Base-by-base conservation (phyloP, 2,888 invertebrate genomes). In the Habrosyne pyritoides region DNA sequence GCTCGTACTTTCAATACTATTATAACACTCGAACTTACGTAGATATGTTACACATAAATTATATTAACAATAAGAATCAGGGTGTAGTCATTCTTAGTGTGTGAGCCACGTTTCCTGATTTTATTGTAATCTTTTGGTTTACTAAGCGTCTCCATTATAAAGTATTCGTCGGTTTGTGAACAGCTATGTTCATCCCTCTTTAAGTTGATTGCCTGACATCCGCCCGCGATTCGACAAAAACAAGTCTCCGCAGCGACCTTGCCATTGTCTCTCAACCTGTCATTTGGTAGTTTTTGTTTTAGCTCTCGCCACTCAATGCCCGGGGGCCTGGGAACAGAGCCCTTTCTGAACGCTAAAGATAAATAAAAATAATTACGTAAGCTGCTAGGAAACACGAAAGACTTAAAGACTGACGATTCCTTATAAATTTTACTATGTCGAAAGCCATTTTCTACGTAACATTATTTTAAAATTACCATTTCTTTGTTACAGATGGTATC, bases 401-500 rank as follows among this genome's bases (percentile, higher is more conserved):
- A 42, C 18, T 42, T 8, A 3, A 33, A 18, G 1, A 42, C 7
- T 24, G 2, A 42, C n/a, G 12, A 36, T 14, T 36, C n/a, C 8
- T 42, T 14, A 33, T n/a, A n/a, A n/a, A n/a, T 18, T 42, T 42
- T 42, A 42, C 42, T 42, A 6, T 5, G 24, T 7, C 3, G 7
- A 24, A 24, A 24, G 3, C 3, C 7, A 5, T 5, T 24, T 3
- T 3, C 7, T 24, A 24, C 3, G 3, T 5, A 24, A 24, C 3
- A 24, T 24, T 36, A 36, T 0, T 36, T 14, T 42, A 42, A 42
- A 18, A 8, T 18, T 18, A 0, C 1, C 7, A 42, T 66, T 56
- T 77, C 55, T 60, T 82, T 77, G 70, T 94, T 95, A 21, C 95
- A 96, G 96, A 94, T 96, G 82, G 88, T 94, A 60, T 91, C 94